Conservation (phyloP, 2,113 vertebrate genomes). For the Chlorodrepanis virens region DNA sequence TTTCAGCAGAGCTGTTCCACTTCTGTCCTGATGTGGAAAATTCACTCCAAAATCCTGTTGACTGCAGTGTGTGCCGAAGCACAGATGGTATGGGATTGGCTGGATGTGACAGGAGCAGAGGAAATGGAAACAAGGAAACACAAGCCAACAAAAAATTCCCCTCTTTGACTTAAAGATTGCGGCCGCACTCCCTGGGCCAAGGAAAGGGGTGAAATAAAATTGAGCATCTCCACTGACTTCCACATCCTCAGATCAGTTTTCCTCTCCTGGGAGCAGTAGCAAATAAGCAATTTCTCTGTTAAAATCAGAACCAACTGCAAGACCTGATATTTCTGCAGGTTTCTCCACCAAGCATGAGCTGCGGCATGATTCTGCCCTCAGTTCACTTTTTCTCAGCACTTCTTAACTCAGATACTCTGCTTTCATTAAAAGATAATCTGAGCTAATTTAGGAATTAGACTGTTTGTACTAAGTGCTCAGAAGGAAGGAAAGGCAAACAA, state of each 20-base stretch:
- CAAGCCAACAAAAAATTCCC: not conserved
- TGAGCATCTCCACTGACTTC: not conserved
- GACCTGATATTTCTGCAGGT: not conserved
- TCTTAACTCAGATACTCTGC: not conserved
- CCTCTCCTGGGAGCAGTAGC: not conserved
- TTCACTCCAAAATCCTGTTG: not conserved
- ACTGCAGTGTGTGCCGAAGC: not conserved
- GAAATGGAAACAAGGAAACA: not conserved
- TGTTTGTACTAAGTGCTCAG: conserved; percentile 57
- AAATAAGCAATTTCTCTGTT: not conserved
- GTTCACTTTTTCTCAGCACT: conserved; percentile 5
- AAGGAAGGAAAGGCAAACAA: conserved; percentile 50
- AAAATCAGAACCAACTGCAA: not conserved
- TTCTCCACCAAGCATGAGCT: not conserved
- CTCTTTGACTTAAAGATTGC: not conserved
- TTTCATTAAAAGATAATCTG: conserved; percentile 44
- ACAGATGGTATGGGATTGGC: not conserved
- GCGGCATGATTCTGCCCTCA: not conserved
- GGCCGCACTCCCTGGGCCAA: not conserved
- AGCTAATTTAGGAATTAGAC: conserved; percentile 58
- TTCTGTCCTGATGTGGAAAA: not conserved
- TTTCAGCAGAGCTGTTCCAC: not conserved
- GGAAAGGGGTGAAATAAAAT: not conserved
- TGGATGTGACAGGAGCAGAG: not conserved
- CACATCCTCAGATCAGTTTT: not conserved